These are phyloP conservation scores for Epizoanthus fatuus DNA, from an alignment of 92 coral and sea anemone genomes.

Conservation along the genomic window DNA sequence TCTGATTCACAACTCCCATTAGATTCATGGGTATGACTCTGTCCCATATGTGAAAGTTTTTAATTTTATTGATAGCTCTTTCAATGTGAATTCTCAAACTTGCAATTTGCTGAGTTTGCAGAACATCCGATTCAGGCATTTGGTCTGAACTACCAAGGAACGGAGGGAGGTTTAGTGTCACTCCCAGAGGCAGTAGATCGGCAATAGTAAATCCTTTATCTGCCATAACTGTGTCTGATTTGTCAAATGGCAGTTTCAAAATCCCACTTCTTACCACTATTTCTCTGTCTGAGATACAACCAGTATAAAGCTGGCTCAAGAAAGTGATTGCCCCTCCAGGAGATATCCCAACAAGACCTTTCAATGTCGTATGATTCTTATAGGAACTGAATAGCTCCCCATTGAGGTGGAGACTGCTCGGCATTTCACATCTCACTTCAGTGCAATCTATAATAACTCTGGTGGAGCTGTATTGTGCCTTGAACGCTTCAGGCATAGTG, in stretches of 20 bases:
- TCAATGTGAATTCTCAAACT: slow-evolving; percentile 13
- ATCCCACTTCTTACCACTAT: slow-evolving; percentile 3
- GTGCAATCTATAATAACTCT: slow-evolving; percentile 5
- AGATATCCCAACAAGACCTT: slow-evolving; percentile 19
- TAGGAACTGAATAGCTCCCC: background rate
- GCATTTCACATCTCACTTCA: slow-evolving; percentile 8
- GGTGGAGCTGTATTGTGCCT: slow-evolving; percentile 7
- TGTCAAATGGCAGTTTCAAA: background rate
- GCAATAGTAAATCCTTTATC: too few relatives aligned
- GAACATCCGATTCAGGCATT: too few relatives aligned
- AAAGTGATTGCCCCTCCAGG: slow-evolving; percentile 5
- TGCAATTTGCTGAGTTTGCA: background rate
- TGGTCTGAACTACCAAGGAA: background rate
- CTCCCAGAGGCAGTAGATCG: too few relatives aligned
- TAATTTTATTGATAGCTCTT: too few relatives aligned
- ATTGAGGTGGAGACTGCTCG: slow-evolving; percentile 5
- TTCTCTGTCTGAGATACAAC: background rate
- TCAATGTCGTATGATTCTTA: slow-evolving; percentile 18
- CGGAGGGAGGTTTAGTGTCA: background rate
- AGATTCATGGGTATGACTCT: too few relatives aligned
- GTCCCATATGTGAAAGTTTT: too few relatives aligned
- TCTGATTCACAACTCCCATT: too few relatives aligned
- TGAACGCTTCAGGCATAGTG: slow-evolving; percentile 7
- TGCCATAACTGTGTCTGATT: too few relatives aligned
- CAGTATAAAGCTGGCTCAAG: background rate